Conservation (phyloP, 2,888 invertebrate species). For the Andrena minutula region DNA sequence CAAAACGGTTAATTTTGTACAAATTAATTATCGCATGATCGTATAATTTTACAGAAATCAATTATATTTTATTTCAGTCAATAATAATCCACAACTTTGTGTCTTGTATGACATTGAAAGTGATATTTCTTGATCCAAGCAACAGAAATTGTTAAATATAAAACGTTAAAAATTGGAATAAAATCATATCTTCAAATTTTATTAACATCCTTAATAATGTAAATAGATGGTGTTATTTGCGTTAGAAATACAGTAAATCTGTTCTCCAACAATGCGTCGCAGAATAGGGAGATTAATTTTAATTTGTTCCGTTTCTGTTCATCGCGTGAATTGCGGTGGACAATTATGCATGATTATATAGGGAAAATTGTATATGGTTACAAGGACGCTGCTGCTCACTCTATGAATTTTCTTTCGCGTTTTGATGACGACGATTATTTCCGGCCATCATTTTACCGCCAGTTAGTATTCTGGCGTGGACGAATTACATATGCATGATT, state of each 20-base stretch:
- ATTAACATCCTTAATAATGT: not conserved
- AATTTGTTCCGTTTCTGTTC: slow-evolving; percentile 11
- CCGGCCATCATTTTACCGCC: not conserved
- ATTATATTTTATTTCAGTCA: too few relatives aligned
- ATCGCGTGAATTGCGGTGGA: slow-evolving; percentile 1
- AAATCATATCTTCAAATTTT: too few relatives aligned
- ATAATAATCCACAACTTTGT: too few relatives aligned
- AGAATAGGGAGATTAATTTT: slow-evolving; percentile 13
- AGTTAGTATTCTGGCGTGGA: not conserved
- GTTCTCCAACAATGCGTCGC: not conserved
- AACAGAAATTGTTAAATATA: too few relatives aligned
- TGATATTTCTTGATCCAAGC: too few relatives aligned
- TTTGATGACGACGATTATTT: not conserved
- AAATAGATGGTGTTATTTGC: not conserved
- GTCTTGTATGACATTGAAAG: too few relatives aligned
- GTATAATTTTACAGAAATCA: too few relatives aligned
- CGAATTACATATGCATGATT: slow-evolving; percentile 1
- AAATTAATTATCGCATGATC: too few relatives aligned
- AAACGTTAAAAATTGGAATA: too few relatives aligned
- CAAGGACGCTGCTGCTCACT: not conserved
- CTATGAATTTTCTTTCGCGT: not conserved
- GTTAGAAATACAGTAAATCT: not conserved
- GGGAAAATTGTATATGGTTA: slow-evolving; percentile 6
- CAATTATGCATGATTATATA: slow-evolving; percentile 9
- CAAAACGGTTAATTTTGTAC: too few relatives aligned